A percentile compares a stretch with the other conserved stretches of the same genome.
Evolutionary conservation across 2,888 invertebrate genomes (phyloP).

Genomic region (Catonia carolina): DNA sequence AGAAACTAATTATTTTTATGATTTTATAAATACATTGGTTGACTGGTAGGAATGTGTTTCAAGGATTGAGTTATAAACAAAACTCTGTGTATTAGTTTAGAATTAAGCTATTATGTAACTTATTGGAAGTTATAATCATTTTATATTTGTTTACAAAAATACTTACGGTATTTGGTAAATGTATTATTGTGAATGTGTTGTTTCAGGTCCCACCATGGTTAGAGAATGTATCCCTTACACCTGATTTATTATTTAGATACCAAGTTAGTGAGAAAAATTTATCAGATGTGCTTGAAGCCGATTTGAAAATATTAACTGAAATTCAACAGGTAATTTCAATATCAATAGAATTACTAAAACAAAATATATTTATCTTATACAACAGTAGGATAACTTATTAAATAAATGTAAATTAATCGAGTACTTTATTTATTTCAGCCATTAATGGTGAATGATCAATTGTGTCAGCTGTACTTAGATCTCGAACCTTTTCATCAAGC

Average conservation of each 20-base stretch:
- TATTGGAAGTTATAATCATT: too few species aligned
- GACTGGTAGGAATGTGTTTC: too few species aligned
- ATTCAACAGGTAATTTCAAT: constrained; percentile 48
- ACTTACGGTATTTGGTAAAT: too few species aligned
- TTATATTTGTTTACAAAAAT: too few species aligned
- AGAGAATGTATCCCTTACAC: constrained; percentile 56
- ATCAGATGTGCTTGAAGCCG: constrained; percentile 55
- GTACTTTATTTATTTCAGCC: constrained; percentile 47
- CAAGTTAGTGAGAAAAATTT: constrained; percentile 52
- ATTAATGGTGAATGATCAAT: constrained; percentile 61
- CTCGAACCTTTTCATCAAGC: constrained; percentile 53
- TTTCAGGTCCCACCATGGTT: constrained; percentile 54
- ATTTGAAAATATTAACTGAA: constrained; percentile 50
- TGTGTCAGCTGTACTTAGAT: constrained; percentile 61
- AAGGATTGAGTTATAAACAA: too few species aligned
- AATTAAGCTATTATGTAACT: too few species aligned
- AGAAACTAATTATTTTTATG: too few species aligned
- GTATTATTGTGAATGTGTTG: neutral
- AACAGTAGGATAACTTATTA: neutral
- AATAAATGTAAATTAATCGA: neutral
- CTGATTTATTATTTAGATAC: constrained; percentile 63
- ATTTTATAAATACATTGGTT: too few species aligned
- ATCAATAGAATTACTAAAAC: too few species aligned
- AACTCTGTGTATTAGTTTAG: too few species aligned
- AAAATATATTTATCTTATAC: too few species aligned